Conservation (phyloP, 1,140 invertebrate genomes). For the Tetramorium alpestre region DNA sequence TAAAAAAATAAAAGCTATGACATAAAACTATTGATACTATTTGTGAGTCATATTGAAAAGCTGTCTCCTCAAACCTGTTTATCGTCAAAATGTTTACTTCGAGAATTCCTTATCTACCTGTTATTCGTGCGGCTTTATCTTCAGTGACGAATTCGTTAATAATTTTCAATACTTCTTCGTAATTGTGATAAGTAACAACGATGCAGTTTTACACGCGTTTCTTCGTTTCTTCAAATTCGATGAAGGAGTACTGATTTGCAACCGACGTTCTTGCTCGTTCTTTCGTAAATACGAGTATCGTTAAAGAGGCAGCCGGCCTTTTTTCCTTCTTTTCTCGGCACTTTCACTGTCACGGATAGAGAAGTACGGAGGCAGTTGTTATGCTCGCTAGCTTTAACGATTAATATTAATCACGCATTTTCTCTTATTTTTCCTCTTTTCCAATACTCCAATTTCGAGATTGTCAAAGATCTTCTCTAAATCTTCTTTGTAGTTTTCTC, state of each 20-base stretch:
- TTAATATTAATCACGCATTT: conserved; percentile 5
- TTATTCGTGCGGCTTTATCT: neutral
- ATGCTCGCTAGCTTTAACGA: conserved; percentile 21
- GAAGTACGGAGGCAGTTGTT: conserved; percentile 14
- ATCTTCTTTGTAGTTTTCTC: neutral
- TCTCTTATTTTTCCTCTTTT: neutral
- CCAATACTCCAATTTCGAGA: neutral
- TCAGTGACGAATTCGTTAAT: neutral
- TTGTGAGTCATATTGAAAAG: too few relatives aligned
- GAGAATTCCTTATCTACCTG: neutral
- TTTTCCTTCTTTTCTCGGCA: conserved; percentile 22
- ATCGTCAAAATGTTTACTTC: too few relatives aligned
- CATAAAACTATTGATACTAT: too few relatives aligned
- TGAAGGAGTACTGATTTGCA: neutral
- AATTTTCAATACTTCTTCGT: neutral
- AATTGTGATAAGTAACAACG: neutral
- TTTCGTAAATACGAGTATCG: conserved; percentile 15
- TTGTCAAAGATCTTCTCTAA: neutral
- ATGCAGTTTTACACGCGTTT: neutral
- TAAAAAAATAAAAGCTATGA: too few relatives aligned
- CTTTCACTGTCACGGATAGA: conserved; percentile 63
- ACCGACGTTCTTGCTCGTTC: conserved; percentile 24
- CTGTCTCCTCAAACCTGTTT: too few relatives aligned
- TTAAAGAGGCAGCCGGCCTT: conserved; percentile 37
- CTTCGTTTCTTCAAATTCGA: neutral